These are phyloP conservation scores for Poeciliopsis infans DNA, from an alignment of 2,797 vertebrate genomes.

Conservation along the genomic window DNA sequence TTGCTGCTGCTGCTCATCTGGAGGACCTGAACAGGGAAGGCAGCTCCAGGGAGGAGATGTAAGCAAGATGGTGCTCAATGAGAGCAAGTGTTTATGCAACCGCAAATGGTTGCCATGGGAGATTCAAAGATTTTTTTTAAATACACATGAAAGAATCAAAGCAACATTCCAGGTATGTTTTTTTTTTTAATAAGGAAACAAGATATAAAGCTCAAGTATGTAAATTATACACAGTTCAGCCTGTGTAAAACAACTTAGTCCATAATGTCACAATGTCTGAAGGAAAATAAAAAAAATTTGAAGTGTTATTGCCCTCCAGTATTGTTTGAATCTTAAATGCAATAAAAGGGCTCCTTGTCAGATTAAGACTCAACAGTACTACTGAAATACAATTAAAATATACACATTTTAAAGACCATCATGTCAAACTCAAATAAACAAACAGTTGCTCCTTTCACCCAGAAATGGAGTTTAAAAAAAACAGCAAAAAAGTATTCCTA, in stretches of 20 bases:
- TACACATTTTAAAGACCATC: not conserved
- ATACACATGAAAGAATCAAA: too few relatives aligned
- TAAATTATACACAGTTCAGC: too few relatives aligned
- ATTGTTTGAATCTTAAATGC: not conserved
- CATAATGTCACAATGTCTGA: not conserved
- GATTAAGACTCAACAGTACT: not conserved
- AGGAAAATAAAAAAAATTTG: not conserved
- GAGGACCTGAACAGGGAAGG: too few relatives aligned
- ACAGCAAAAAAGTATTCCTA: not conserved
- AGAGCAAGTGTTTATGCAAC: too few relatives aligned
- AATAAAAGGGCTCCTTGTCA: not conserved
- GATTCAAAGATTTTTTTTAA: too few relatives aligned
- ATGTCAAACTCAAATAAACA: not conserved
- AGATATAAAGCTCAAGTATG: too few relatives aligned
- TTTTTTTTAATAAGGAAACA: too few relatives aligned
- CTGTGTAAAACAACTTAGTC: not conserved
- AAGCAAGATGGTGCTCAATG: too few relatives aligned
- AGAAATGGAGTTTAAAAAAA: not conserved
- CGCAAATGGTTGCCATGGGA: too few relatives aligned
- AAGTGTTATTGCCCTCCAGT: not conserved
- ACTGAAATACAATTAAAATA: not conserved
- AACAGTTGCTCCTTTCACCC: not conserved
- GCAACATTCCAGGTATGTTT: too few relatives aligned
- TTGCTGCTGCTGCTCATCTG: too few relatives aligned
- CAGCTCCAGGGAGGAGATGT: too few relatives aligned